Percentiles rank a stretch among this genome's conserved stretches.
Evolutionary conservation across 2,888 invertebrate genomes (phyloP).

Genomic region (Geotrupes spiniger): DNA sequence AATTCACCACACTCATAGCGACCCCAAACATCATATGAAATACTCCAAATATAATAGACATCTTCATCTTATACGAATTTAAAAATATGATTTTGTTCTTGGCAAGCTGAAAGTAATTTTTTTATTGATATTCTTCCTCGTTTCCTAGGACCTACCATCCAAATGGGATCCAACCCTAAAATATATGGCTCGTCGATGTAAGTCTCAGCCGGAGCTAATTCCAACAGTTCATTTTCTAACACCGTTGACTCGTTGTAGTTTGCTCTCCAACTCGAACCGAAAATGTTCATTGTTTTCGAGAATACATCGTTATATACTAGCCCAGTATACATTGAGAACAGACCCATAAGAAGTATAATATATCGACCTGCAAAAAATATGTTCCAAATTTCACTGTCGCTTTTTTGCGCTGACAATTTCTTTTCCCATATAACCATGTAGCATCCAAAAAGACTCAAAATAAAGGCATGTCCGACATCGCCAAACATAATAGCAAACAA

Average conservation of each 20-base stretch:
- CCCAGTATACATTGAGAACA: conserved; percentile 76
- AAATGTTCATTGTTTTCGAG: conserved; percentile 71
- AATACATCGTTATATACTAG: conserved; percentile 78
- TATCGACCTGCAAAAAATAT: conserved; percentile 77
- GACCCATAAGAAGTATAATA: conserved; percentile 74
- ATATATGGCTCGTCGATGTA: conserved; percentile 59
- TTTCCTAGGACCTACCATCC: conserved; percentile 51
- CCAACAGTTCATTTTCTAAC: conserved; percentile 33
- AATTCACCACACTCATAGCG: conserved; percentile 74
- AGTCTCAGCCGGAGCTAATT: conserved; percentile 51
- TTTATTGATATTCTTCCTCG: neutral
- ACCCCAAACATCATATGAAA: conserved; percentile 94
- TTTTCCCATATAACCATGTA: conserved; percentile 83
- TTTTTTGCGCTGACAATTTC: conserved; percentile 65
- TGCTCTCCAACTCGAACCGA: conserved; percentile 62
- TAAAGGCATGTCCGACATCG: conserved; percentile 85
- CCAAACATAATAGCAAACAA: conserved; percentile 97
- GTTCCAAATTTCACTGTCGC: conserved; percentile 70
- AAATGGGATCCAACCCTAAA: conserved; percentile 72
- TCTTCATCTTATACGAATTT: conserved; percentile 95
- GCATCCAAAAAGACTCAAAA: conserved; percentile 77
- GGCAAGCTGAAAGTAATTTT: conserved; percentile 49
- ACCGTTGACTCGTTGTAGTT: conserved; percentile 34
- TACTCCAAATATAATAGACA: conserved; percentile 92
- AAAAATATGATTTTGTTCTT: conserved; percentile 91